A percentile compares a stretch with the other conserved stretches of the same genome.
These are phyloP conservation scores for Dascyllus trimaculatus DNA, from an alignment of 2,113 vertebrate genomes.

Conservation along the genomic window DNA sequence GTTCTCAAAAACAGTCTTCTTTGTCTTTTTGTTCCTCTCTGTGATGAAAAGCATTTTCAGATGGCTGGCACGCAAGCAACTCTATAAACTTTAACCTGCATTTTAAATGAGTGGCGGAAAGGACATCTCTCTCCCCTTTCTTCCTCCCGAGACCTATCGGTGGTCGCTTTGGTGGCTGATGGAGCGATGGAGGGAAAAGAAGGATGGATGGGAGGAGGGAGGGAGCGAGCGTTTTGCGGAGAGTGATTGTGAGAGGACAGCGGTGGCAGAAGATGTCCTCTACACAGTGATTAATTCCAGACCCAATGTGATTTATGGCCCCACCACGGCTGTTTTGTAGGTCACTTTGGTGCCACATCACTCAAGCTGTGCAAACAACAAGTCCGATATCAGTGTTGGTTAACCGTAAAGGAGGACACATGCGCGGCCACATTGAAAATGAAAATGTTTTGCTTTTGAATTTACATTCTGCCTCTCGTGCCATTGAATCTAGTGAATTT, in stretches of 20 bases:
- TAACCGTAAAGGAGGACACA: conserved; percentile 69
- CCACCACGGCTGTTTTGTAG: conserved; percentile 80
- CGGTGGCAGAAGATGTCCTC: conserved; percentile 79
- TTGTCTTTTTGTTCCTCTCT: conserved; percentile 17
- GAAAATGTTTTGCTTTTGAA: conserved; percentile 61
- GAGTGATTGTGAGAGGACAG: conserved; percentile 78
- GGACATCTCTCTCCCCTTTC: conserved; percentile 53
- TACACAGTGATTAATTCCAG: conserved; percentile 81
- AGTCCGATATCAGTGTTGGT: conserved; percentile 78
- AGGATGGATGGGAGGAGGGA: conserved; percentile 30
- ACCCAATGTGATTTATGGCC: conserved; percentile 82
- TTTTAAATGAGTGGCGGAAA: conserved; percentile 69
- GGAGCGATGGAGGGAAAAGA: conserved; percentile 43
- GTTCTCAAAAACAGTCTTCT: conserved; percentile 41
- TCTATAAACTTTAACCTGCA: conserved; percentile 71
- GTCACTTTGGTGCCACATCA: conserved; percentile 82
- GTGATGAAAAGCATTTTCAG: conserved; percentile 22
- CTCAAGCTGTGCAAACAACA: conserved; percentile 84
- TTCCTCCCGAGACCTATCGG: conserved; percentile 41
- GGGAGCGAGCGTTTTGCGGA: conserved; percentile 51
- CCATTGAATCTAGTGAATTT: conserved; percentile 27
- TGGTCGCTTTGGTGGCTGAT: conserved; percentile 45
- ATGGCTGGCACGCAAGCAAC: conserved; percentile 30
- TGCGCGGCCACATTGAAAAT: conserved; percentile 44
- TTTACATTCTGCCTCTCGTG: conserved; percentile 36